Base-by-base conservation (phyloP, 2,888 invertebrate species). In the Venusia cambrica region DNA sequence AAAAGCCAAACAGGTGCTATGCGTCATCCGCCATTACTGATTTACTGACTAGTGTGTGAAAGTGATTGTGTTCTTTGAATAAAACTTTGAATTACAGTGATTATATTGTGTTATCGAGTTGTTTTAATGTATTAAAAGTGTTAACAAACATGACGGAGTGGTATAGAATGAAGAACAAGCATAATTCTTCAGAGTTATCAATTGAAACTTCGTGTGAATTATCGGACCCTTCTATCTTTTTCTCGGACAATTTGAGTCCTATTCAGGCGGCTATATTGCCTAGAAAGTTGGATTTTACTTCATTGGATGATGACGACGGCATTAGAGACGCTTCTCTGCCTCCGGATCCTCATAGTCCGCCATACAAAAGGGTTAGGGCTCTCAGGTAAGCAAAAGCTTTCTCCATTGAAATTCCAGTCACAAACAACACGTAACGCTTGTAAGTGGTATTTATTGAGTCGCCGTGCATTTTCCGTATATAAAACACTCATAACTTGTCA, bases 181-280 rank as follows among this genome's bases (percentile, higher is more conserved):
- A 68, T 47, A 73, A 84, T 70, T 87, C 89, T 39, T 89, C 89
- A 42, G 89, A 89, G 69, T 68, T 89, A 50, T 89, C 89, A 42
- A 84, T 83, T 54, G 90, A 89, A 76, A 88, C 83, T 51, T 90
- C 91, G 48, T 89, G 90, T 75, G 91, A 92, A 72, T 88, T 91
- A 77, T 90, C 91, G 64, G 90, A 90, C 64, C 76, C 84, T 11
- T 90, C 89, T 57, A 91, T 91, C 60, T 70, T 78, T 57, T 88
- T 89, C 59, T 89, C 90, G 51, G 88, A 87, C 36, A 91, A 89
- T 71, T 74, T 89, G 47, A 90, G 90, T 54, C 90, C 89, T 19
- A 88, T 89, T 51, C 84, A 85, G 34, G 73, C 75, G 39, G 66
- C 77, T 36, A 87, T 89, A 53, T 81, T 89, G 60, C 90, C 90